Percentiles rank a stretch among this genome's conserved stretches.
phyloP scores from a whole-genome alignment of 2,113 vertebrate species.

The Clarias magur region DNA sequence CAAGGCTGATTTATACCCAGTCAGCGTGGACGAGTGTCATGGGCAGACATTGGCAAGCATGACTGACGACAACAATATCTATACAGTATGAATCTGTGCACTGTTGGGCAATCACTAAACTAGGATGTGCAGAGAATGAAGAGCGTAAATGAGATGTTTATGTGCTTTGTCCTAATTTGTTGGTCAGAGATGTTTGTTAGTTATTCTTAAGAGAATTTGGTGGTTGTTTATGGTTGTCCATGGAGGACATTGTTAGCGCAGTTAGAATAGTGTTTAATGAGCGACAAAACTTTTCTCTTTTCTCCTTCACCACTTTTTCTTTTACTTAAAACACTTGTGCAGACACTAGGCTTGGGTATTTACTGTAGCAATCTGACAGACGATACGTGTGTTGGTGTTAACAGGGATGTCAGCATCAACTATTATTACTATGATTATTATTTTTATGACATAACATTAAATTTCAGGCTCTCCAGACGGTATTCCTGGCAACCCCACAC shows the following conservation, averaged over 20 bases:
- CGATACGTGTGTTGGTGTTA: neutral
- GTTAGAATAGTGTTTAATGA: neutral
- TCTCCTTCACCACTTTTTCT: neutral
- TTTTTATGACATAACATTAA: too few relatives aligned
- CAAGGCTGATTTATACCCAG: neutral
- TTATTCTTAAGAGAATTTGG: neutral
- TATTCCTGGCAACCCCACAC: too few relatives aligned
- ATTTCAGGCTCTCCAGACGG: too few relatives aligned
- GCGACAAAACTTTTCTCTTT: neutral
- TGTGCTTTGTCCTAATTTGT: neutral
- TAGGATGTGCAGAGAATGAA: neutral
- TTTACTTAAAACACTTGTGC: neutral
- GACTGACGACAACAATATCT: neutral
- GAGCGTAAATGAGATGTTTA: neutral
- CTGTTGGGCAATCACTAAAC: neutral
- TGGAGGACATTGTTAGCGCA: neutral
- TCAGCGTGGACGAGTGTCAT: neutral
- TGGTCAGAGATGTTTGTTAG: neutral
- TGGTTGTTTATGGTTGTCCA: neutral
- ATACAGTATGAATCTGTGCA: neutral
- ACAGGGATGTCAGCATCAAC: neutral
- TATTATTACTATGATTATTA: too few relatives aligned
- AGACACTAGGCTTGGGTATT: neutral
- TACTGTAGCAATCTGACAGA: neutral
- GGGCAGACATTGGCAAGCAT: neutral